Base-by-base conservation (phyloP, 2,797 vertebrate genomes). In the Notolepis coatsorum region DNA sequence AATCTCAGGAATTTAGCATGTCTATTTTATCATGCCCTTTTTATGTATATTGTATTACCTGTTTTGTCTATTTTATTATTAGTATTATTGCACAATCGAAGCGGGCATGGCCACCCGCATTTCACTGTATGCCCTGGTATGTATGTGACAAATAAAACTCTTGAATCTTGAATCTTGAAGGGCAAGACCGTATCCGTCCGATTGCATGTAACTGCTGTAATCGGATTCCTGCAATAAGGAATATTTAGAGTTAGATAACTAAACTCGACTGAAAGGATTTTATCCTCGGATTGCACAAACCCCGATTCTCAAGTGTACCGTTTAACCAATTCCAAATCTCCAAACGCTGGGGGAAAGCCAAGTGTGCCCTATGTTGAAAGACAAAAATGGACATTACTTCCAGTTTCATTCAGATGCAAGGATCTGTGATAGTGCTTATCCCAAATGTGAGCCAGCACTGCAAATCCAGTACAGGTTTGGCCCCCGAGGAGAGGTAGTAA, bases 371-470 rank as follows among this genome's bases (percentile, higher is more conserved):
- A 37, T 12, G 18, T 33, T 31, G 28, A 33, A 5, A 31, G 4
- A 51, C 21, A 28, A 21, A 33, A 2, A 50, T 12, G 21, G 60
- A 65, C 28, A 33, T 6, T 39, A 35, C 37, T 64, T 60, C 9
- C 3, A 43, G n/a, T 63, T 60, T 60, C 28, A 57, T 63, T 61
- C 15, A 43, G 21, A 28, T 47, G 8, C 4, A 7, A 13, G 24
- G 2, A 6, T 25, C 13, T 54, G n/a, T 45, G 4, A 10, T 35
- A 46, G 30, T n/a, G 13, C 12, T 37, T 37, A n/a, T 37, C 15
- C 13, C 10, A 46, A 52, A 55, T 9, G 13, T 21, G 18, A 42
- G 45, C 47, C 47, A 71, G 30, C 4, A 52, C 8, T 49, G 50
- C 8, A 52, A 72, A 50, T 48, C 10, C 13, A 21, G 1, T 3